Evolutionary conservation across 2,888 invertebrate genomes (phyloP).

Genomic region (Allacma fusca): DNA sequence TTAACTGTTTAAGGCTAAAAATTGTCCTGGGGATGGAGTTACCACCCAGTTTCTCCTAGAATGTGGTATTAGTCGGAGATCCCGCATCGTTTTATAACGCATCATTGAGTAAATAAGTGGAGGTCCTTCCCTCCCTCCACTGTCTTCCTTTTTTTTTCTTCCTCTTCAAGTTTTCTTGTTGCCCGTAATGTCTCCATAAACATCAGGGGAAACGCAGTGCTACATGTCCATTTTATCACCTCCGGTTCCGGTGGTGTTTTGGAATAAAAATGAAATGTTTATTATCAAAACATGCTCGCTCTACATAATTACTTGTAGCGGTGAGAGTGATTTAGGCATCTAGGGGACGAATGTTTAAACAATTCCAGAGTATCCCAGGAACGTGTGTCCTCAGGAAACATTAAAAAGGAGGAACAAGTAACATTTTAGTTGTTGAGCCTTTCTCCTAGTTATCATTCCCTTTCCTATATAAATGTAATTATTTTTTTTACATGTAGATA

Average conservation of each 20-base stretch:
- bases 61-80: background rate
- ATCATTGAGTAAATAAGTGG: conserved; percentile 7
- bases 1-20: background rate
- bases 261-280: conserved; percentile 11
- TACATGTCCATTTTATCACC: conserved; percentile 12
- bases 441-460: too few relatives aligned
- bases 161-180: background rate
- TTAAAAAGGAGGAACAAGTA: too few relatives aligned
- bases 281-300: too few relatives aligned
- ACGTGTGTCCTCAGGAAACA: too few relatives aligned
- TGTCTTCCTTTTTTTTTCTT: background rate
- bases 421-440: too few relatives aligned
- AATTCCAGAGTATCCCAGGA: too few relatives aligned
- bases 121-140: background rate
- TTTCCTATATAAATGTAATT: too few relatives aligned
- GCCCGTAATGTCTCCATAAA: background rate
- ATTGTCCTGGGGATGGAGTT: background rate
- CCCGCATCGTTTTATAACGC: background rate
- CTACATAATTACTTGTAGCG: too few relatives aligned
- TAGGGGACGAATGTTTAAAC: too few relatives aligned
- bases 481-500: too few relatives aligned
- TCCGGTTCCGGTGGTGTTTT: background rate
- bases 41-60: background rate
- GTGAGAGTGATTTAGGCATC: background rate
- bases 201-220: background rate